A percentile compares a stretch with the other conserved stretches of the same genome.
These are phyloP conservation scores for Strigamia crassipes DNA, from an alignment of 2,888 invertebrate genomes.

Conservation along the genomic window DNA sequence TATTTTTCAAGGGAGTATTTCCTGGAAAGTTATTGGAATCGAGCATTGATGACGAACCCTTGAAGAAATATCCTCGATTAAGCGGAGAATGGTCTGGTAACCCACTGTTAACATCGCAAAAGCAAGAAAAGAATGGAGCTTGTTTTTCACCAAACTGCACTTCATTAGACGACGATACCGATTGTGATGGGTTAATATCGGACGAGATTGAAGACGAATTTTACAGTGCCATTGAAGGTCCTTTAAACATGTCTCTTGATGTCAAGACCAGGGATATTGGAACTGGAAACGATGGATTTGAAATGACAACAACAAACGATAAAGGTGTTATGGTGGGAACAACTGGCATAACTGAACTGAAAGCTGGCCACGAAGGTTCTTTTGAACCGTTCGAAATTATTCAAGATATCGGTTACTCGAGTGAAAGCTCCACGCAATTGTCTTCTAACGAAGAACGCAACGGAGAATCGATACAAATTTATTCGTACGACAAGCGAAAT, in stretches of 20 bases:
- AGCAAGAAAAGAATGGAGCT: background rate
- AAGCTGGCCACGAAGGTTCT: conserved; percentile 49
- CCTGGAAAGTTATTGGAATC: conserved; percentile 63
- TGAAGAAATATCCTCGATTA: conserved; percentile 71
- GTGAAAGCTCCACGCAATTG: conserved; percentile 57
- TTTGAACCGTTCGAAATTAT: conserved; percentile 51
- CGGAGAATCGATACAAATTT: conserved; percentile 47
- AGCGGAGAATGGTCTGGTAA: conserved; percentile 49
- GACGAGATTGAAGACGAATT: conserved; percentile 49
- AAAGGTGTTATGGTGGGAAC: conserved; percentile 52
- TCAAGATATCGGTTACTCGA: conserved; percentile 59
- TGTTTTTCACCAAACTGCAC: conserved; percentile 13
- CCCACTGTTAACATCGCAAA: background rate
- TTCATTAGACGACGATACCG: background rate
- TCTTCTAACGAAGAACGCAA: conserved; percentile 58
- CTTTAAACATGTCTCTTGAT: conserved; percentile 54
- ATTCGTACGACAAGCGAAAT: conserved; percentile 43
- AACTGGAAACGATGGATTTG: background rate
- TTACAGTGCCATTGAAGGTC: background rate
- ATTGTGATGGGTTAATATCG: background rate
- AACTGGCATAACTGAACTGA: conserved; percentile 51
- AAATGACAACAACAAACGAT: conserved; percentile 47
- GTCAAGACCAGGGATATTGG: conserved; percentile 43
- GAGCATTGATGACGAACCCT: conserved; percentile 75
- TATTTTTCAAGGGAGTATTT: conserved; percentile 64